Percentiles rank a stretch among this genome's conserved stretches.
Conservation (phyloP, 2,797 vertebrate species). For the Rhadinocentrus ornatus region DNA sequence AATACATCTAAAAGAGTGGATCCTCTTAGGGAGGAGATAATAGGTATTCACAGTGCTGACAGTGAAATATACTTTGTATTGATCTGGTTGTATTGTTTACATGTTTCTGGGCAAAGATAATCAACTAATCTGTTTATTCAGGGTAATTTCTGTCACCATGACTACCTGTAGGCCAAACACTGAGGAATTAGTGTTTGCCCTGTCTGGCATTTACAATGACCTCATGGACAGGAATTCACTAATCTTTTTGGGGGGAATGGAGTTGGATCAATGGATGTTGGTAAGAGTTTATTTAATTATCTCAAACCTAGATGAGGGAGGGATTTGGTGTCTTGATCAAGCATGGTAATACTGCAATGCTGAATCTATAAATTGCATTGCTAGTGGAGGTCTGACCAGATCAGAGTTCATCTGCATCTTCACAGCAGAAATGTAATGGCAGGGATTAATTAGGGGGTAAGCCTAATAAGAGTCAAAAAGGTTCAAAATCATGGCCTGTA, state of each 20-base stretch:
- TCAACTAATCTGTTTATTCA: slow-evolving; percentile 77
- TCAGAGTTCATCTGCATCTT: no score
- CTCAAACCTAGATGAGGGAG: slow-evolving; percentile 27
- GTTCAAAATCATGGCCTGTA: neutral
- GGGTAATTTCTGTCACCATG: slow-evolving; percentile 65
- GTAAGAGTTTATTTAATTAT: slow-evolving; percentile 61
- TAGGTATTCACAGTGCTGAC: slow-evolving; percentile 68
- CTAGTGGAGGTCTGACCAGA: no score
- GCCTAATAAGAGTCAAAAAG: no score
- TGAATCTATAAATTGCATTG: slow-evolving; percentile 3
- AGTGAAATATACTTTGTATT: slow-evolving; percentile 81
- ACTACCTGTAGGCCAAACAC: slow-evolving; percentile 46
- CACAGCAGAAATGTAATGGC: no score
- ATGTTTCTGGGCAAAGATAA: slow-evolving; percentile 80
- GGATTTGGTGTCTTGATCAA: slow-evolving; percentile 38
- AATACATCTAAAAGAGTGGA: slow-evolving; percentile 64
- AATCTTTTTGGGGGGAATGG: slow-evolving; percentile 38
- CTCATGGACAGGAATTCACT: slow-evolving; percentile 70
- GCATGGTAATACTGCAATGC: slow-evolving; percentile 8
- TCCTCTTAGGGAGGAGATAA: slow-evolving; percentile 38
- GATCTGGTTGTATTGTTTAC: slow-evolving; percentile 82
- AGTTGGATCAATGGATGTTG: slow-evolving; percentile 47
- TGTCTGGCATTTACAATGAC: slow-evolving; percentile 47
- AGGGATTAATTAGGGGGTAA: no score
- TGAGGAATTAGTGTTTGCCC: slow-evolving; percentile 24